phyloP scores from a whole-genome alignment of 2,888 invertebrate genomes.

The Masnerella sp. region DNA sequence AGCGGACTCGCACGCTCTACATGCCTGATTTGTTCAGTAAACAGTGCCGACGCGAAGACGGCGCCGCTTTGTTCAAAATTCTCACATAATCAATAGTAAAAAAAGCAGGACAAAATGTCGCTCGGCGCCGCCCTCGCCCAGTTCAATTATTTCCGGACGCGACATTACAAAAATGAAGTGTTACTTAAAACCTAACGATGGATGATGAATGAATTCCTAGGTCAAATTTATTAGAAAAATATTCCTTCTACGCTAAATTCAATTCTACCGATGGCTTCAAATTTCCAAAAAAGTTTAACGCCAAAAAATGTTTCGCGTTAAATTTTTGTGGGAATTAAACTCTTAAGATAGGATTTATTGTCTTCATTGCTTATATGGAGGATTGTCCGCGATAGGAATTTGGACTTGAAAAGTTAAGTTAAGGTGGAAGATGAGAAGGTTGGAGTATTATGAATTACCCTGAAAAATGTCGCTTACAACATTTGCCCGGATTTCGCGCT shows the following conservation, averaged over 20 bases:
- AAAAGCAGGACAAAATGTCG: slow-evolving; percentile 15
- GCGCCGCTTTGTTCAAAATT: slow-evolving; percentile 10
- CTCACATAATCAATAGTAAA: neutral
- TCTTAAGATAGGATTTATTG: slow-evolving; percentile 69
- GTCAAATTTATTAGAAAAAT: slow-evolving; percentile 75
- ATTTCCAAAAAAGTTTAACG: neutral
- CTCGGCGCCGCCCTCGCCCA: slow-evolving; percentile 8
- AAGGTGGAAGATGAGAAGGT: slow-evolving; percentile 33
- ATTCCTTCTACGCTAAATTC: slow-evolving; percentile 71
- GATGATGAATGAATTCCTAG: slow-evolving; percentile 46
- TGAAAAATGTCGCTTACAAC: slow-evolving; percentile 41
- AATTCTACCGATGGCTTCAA: slow-evolving; percentile 39
- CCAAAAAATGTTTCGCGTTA: too few species aligned
- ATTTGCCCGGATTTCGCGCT: slow-evolving; percentile 31
- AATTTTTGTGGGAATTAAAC: slow-evolving; percentile 58
- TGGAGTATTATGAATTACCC: slow-evolving; percentile 52
- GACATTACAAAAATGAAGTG: slow-evolving; percentile 15
- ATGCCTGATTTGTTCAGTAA: slow-evolving; percentile 23
- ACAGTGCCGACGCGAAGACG: slow-evolving; percentile 9
- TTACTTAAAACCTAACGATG: slow-evolving; percentile 45
- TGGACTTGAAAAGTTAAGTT: slow-evolving; percentile 33
- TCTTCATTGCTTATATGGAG: slow-evolving; percentile 74
- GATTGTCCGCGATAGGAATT: slow-evolving; percentile 68
- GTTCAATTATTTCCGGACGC: slow-evolving; percentile 17
- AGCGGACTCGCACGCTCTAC: slow-evolving; percentile 26